Evolutionary conservation across 2,113 vertebrate species (phyloP).

Genomic region (Pontoporia blainvillei): DNA sequence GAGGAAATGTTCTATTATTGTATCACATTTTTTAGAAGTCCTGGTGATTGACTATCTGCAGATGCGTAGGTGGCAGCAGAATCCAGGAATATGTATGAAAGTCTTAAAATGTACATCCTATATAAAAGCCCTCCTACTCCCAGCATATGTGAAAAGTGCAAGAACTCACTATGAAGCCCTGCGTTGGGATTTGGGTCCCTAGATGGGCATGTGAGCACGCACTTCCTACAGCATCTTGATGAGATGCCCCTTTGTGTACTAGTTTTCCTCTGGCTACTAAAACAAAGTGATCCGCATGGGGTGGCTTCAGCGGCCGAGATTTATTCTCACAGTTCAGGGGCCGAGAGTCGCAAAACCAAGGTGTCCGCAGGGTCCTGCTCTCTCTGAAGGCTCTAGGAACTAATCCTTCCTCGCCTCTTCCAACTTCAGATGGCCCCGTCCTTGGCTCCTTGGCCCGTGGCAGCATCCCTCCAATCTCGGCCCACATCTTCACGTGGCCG

Average conservation of each 20-base stretch:
- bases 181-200: accelerated
- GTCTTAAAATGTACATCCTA: not conserved
- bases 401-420: not conserved
- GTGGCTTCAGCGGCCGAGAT: too few relatives aligned
- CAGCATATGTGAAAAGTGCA: not conserved
- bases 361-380: too few relatives aligned
- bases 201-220: not conserved
- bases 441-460: not conserved
- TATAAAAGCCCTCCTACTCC: accelerated
- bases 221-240: too few relatives aligned
- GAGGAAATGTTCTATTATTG: not conserved
- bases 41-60: not conserved
- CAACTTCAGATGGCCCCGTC: not conserved
- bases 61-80: not conserved
- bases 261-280: not conserved
- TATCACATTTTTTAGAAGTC: not conserved
- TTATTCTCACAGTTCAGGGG: not conserved
- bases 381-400: not conserved
- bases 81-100: not conserved
- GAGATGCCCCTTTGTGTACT: not conserved
- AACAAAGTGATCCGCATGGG: not conserved
- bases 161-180: not conserved
- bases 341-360: not conserved
- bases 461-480: accelerated
- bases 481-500: accelerated